Base-by-base conservation (phyloP, 2,113 vertebrate species). In the Bettongia penicillata region DNA sequence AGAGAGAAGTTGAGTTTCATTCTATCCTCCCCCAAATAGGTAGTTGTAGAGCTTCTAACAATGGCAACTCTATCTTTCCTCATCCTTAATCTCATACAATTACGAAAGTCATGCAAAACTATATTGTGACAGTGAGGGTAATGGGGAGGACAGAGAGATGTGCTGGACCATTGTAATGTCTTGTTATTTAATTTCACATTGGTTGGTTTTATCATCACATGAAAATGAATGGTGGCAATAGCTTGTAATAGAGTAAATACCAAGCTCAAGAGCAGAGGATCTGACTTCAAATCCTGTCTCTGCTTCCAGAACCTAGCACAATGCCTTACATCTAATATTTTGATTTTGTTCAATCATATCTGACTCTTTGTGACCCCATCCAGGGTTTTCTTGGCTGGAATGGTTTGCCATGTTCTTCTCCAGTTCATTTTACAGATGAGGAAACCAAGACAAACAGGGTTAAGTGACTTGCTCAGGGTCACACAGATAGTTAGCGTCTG, bases 91-190 rank as follows among this genome's bases (percentile, higher is more conserved):
- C 8, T 92, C 31, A 8, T 43, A 53, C 52, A 84, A 22, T 51
- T 94, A 47, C 25, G 47, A 96, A 94, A 94, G 2, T 52, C 19
- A 91, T 57, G 49, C 11, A 90, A 95, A 90, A 90, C 92, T 95
- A 57, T 2, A 53, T 31, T 61, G 53, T 91, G 48, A 93, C 9
- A 28, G 93, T 94, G 31, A 55, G 22, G 68, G 68, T 48, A 90
- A 94, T 90, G 95, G 3, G 31, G 6, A 52, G 8, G 0, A 23
- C 52, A 93, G 23, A 91, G 94, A 10, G 24, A 93, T 93, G 52
- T 96, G 90, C 24, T 92, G 25, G 55, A 47, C 25, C 31, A 89
- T 57, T 90, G 37, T 23, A 92, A 84, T 91, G 26, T 4, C 8
- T 89, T 57, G 31, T 90, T 24, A 89, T 92, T 95, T 90, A 49